Evolutionary conservation across 2,113 vertebrate species (phyloP).

Genomic region (Anhinga anhinga): DNA sequence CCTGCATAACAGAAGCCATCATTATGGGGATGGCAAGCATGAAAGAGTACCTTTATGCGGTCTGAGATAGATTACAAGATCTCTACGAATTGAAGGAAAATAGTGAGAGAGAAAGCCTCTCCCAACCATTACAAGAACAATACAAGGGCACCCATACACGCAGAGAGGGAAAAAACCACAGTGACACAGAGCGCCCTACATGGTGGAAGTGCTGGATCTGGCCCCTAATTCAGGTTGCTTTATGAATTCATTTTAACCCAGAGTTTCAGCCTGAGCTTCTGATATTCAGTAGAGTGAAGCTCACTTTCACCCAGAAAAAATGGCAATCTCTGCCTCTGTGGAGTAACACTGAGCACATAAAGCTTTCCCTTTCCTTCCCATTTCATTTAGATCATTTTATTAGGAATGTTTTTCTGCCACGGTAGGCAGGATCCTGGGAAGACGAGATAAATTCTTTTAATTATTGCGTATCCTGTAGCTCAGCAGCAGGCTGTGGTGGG

Average conservation of each 20-base stretch:
- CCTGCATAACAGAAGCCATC: neutral
- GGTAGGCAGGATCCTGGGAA: constrained; percentile 4
- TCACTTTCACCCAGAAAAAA: neutral
- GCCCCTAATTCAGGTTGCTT: neutral
- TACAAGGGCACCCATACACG: neutral
- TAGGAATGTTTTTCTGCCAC: neutral
- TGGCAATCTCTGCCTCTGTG: neutral
- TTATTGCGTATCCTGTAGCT: neutral
- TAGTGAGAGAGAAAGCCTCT: neutral
- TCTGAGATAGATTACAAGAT: neutral
- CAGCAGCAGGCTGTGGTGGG: neutral
- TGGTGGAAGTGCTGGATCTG: neutral
- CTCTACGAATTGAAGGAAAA: neutral
- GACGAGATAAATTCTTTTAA: constrained; percentile 48
- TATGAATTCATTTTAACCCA: neutral
- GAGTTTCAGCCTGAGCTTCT: neutral
- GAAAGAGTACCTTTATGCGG: neutral
- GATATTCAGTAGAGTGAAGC: neutral
- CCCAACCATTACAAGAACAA: neutral
- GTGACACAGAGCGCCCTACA: neutral
- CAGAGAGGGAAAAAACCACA: neutral
- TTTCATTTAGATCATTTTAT: neutral
- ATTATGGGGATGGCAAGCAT: neutral
- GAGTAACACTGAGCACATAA: neutral
- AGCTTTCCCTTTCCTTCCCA: neutral